Evolutionary conservation across 2,888 invertebrate genomes (phyloP).

Genomic region (Bibio marci): DNA sequence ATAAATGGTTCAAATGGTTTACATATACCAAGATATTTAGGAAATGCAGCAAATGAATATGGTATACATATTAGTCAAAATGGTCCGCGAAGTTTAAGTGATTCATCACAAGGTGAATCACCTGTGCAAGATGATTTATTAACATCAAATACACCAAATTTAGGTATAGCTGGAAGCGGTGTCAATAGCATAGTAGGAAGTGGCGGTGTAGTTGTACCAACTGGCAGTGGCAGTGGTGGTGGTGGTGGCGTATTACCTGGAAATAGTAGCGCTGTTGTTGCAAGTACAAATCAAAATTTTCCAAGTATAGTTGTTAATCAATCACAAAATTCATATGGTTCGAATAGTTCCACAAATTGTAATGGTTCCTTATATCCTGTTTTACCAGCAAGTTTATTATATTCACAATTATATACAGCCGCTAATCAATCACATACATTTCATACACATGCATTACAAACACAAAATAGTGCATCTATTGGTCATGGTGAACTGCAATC

Average conservation of each 20-base stretch:
- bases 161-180: conserved; percentile 25
- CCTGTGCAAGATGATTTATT: conserved; percentile 64
- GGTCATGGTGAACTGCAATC: conserved; percentile 54
- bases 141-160: conserved; percentile 43
- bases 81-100: conserved; percentile 61
- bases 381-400: conserved; percentile 62
- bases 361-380: conserved; percentile 62
- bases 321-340: conserved; percentile 35
- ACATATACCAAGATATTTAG: conserved; percentile 47
- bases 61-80: conserved; percentile 34
- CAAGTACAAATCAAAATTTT: conserved; percentile 26
- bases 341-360: conserved; percentile 32
- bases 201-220: conserved; percentile 24
- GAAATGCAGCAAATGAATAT: conserved; percentile 45
- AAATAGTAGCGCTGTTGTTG: conserved; percentile 15
- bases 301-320: conserved; percentile 35
- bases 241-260: conserved; percentile 14
- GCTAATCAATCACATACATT: conserved; percentile 59
- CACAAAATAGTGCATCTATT: conserved; percentile 38
- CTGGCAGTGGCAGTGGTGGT: conserved; percentile 21
- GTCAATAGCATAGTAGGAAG: conserved; percentile 25
- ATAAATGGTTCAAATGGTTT: conserved; percentile 24
- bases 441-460: conserved; percentile 47
- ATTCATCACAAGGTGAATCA: conserved; percentile 68
- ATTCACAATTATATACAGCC: conserved; percentile 68